Conservation (phyloP, 2,113 vertebrate species). For the Trematomus loennbergii region DNA sequence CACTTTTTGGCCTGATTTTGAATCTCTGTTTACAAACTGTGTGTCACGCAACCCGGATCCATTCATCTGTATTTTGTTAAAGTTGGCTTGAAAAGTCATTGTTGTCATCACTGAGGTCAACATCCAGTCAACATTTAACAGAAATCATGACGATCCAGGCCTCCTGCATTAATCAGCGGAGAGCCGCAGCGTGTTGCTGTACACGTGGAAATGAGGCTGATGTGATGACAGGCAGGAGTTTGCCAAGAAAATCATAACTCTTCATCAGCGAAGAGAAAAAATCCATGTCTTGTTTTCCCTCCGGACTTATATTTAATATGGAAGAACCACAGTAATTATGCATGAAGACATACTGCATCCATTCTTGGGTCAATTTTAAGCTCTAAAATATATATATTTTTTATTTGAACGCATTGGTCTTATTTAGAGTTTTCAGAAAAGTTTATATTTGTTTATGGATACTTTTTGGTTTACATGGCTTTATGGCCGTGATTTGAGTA, state of each 20-base stretch:
- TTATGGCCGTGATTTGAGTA: background rate
- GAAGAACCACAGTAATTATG: background rate
- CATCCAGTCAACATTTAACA: background rate
- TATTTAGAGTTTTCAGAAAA: background rate
- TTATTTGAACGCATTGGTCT: background rate
- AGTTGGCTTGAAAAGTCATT: slow-evolving; percentile 9
- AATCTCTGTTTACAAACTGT: slow-evolving; percentile 29
- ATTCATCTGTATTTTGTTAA: slow-evolving; percentile 6
- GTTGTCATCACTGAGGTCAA: slow-evolving; percentile 8
- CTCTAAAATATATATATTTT: background rate
- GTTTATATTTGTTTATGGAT: background rate
- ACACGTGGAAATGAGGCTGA: background rate
- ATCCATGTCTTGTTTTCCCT: background rate
- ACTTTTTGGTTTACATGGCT: background rate
- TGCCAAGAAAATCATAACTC: slow-evolving; percentile 4
- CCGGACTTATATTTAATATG: background rate
- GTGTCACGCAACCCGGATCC: background rate
- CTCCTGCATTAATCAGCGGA: slow-evolving; percentile 9
- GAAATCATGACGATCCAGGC: background rate
- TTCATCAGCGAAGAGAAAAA: background rate
- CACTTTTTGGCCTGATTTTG: background rate
- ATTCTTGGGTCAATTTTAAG: background rate
- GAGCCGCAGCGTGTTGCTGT: background rate
- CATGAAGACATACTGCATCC: background rate
- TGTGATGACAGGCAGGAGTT: slow-evolving; percentile 8